These are phyloP conservation scores for Tragelaphus buxtoni DNA, from an alignment of 2,113 vertebrate species.

Conservation along the genomic window DNA sequence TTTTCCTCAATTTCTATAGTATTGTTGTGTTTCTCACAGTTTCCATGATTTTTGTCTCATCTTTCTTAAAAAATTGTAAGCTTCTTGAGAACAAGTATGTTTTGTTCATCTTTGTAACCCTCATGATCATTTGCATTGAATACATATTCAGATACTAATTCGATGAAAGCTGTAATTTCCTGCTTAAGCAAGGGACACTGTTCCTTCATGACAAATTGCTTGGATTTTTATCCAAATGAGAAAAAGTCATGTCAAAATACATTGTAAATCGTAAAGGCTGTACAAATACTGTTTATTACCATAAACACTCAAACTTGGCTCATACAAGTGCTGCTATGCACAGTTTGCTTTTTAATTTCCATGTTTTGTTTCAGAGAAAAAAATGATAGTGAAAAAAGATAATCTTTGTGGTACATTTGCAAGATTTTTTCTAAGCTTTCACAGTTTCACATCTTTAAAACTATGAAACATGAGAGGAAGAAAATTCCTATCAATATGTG, in stretches of 20 bases:
- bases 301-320: neutral
- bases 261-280: neutral
- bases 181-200: neutral
- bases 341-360: conserved; percentile 16
- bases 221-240: neutral
- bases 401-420: neutral
- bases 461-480: neutral
- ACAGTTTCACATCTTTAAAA: neutral
- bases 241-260: neutral
- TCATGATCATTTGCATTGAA: neutral
- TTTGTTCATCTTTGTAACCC: neutral
- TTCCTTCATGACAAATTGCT: neutral
- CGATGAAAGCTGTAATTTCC: neutral
- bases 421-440: neutral
- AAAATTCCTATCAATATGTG: neutral
- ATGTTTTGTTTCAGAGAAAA: neutral
- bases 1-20: neutral
- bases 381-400: neutral
- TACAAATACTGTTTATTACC: neutral
- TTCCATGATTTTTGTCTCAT: neutral
- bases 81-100: neutral
- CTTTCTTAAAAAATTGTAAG: neutral
- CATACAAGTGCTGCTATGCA: neutral
- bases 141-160: neutral
- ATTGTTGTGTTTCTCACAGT: neutral